A percentile compares a stretch with the other conserved stretches of the same genome.
These are phyloP conservation scores for Zingel zingel DNA, from an alignment of 2,113 vertebrate genomes.

Conservation along the genomic window DNA sequence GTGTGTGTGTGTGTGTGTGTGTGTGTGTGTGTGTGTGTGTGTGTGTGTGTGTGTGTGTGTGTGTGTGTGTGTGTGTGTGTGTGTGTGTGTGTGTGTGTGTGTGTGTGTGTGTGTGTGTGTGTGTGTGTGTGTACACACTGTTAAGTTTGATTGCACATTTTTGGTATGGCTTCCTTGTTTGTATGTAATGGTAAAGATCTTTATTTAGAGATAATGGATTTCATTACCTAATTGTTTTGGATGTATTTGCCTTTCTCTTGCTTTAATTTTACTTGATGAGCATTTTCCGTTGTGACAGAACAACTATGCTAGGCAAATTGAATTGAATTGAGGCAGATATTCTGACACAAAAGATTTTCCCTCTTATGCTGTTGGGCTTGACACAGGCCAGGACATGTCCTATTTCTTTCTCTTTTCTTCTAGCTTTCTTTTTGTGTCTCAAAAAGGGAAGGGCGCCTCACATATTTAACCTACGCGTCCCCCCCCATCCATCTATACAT, in stretches of 20 bases:
- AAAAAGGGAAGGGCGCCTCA: constrained; percentile 47
- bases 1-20: constrained; percentile 7
- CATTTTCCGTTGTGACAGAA: not conserved
- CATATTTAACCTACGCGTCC: constrained; percentile 46
- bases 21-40: not conserved
- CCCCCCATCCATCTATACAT: constrained; percentile 28
- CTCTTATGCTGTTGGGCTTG: constrained; percentile 36
- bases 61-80: not conserved
- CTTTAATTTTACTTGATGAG: not conserved
- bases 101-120: constrained; percentile 7
- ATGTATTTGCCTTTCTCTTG: not conserved
- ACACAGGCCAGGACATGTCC: constrained; percentile 79
- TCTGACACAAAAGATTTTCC: constrained; percentile 43
- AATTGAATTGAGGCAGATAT: constrained; percentile 29
- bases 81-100: not conserved
- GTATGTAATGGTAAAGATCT: not conserved
- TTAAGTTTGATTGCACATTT: constrained; percentile 17
- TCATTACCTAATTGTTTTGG: not conserved
- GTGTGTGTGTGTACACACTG: not conserved
- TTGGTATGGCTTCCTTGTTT: constrained; percentile 32
- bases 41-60: not conserved
- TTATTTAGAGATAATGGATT: not conserved
- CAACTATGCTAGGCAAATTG: not conserved
- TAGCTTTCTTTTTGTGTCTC: constrained; percentile 40
- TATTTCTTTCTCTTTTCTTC: constrained; percentile 48